Evolutionary conservation across 2,888 invertebrate species (phyloP).

Genomic region (Drosophila monieri): DNA sequence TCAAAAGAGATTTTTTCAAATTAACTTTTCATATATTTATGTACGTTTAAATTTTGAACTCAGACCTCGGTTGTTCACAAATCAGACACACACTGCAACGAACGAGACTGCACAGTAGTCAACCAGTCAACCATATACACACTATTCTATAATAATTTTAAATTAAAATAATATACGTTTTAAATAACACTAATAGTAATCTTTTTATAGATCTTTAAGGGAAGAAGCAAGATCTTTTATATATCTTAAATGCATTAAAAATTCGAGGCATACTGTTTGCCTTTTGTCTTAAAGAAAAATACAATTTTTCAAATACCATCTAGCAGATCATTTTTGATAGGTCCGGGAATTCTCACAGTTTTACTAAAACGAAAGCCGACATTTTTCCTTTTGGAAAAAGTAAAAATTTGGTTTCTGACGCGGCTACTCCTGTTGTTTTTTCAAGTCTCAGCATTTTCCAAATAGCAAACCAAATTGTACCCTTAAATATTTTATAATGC

Average conservation of each 20-base stretch:
- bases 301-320: slow-evolving; percentile 36
- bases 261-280: not conserved
- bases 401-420: slow-evolving; percentile 35
- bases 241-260: too few species aligned
- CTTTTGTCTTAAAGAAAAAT: not conserved
- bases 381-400: slow-evolving; percentile 48
- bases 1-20: slow-evolving; percentile 79
- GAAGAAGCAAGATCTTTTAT: too few species aligned
- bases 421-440: slow-evolving; percentile 3
- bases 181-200: too few species aligned
- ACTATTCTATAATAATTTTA: too few species aligned
- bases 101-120: not conserved
- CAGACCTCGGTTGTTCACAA: slow-evolving; percentile 33
- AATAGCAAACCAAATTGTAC: slow-evolving; percentile 41
- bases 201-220: too few species aligned
- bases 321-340: slow-evolving; percentile 7
- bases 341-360: not conserved
- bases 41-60: slow-evolving; percentile 63
- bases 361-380: slow-evolving; percentile 49
- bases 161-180: too few species aligned
- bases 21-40: slow-evolving; percentile 79
- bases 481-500: slow-evolving; percentile 57
- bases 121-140: too few species aligned
- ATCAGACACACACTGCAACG: not conserved
- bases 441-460: slow-evolving; percentile 47